Evolutionary conservation across 1,140 invertebrate genomes (phyloP), one percentile per base, ranked within the genome.

Genomic region (Metaphire vulgaris): DNA sequence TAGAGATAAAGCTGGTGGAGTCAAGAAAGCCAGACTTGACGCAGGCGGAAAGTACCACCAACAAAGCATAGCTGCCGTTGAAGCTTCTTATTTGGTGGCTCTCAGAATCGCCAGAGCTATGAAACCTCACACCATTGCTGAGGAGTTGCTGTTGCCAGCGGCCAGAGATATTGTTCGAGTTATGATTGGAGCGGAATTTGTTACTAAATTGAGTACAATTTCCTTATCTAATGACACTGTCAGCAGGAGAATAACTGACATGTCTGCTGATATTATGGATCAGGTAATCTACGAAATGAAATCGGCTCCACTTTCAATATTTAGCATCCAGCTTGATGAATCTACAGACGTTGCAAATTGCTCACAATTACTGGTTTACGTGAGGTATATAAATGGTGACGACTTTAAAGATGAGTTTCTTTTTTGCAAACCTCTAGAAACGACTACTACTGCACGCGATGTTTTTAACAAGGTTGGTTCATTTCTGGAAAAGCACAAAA

Each of bases 81-180:
- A 78, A 77, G 80, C 77, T 67, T 81, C 80, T 21, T 81, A 81
- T 77, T 74, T 73, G 72, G 74, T 77, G 33, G 72, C 76, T 33
- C 79, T 77, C 71, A 75, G 67, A 79, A 79, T 83, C 30, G 81
- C 84, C 69, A 84, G 83, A 81, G 79, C 77, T 77, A 82, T 79
- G 79, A 84, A 86, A 81, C 79, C 80, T 74, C 81, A 84, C 78
- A 84, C 80, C 69, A 84, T 85, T 78, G 83, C 82, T 77, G 81
- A 85, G 76, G 65, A 84, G 70, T 78, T 83, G 77, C 82, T 85
- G 79, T 64, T 85, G 80, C 81, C 82, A 74, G 81, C 81, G 77
- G 76, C 81, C 77, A 75, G 82, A 75, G 77, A 81, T 76, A 80
- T 83, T 79, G 80, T 83, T 32, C 76, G 79, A 69, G 80, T 81